phyloP scores from a whole-genome alignment of 2,888 invertebrate species.

The Ophioninae sp. region DNA sequence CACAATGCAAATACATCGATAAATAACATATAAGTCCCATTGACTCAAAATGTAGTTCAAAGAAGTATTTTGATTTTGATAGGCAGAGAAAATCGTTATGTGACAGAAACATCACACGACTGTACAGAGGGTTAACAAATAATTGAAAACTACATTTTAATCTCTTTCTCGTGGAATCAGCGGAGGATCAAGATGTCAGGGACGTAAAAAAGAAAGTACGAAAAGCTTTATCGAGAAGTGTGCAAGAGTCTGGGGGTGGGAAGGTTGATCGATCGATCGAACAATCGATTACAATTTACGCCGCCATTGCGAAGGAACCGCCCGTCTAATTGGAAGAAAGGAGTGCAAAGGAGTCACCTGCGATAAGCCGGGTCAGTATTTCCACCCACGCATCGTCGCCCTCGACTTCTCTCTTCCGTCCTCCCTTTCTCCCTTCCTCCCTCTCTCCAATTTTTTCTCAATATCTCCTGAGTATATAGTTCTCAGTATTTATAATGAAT shows the following conservation, averaged over 20 bases:
- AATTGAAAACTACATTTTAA: no score
- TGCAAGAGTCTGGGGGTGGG: background rate
- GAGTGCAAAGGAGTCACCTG: conserved; percentile 8
- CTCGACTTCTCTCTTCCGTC: background rate
- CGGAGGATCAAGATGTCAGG: background rate
- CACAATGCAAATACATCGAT: no score
- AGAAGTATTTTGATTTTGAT: no score
- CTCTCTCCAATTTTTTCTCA: no score
- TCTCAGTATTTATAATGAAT: no score
- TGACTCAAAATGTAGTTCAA: no score
- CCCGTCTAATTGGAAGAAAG: conserved; percentile 45
- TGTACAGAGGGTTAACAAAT: no score
- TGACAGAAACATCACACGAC: no score
- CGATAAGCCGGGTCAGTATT: conserved; percentile 8
- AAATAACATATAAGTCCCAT: no score
- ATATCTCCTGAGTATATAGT: background rate
- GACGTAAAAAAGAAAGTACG: conserved; percentile 35
- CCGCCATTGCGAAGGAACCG: background rate
- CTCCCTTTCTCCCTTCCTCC: background rate
- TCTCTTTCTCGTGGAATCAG: no score
- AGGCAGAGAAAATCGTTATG: no score
- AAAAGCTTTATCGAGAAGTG: background rate
- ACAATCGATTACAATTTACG: conserved; percentile 14
- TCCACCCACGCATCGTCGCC: background rate
- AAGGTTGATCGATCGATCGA: conserved; percentile 11